Percentiles rank a stretch among this genome's conserved stretches.
These are phyloP conservation scores for Cladopsammia gracilis DNA, from an alignment of 64 coral and sea anemone genomes.

Conservation along the genomic window DNA sequence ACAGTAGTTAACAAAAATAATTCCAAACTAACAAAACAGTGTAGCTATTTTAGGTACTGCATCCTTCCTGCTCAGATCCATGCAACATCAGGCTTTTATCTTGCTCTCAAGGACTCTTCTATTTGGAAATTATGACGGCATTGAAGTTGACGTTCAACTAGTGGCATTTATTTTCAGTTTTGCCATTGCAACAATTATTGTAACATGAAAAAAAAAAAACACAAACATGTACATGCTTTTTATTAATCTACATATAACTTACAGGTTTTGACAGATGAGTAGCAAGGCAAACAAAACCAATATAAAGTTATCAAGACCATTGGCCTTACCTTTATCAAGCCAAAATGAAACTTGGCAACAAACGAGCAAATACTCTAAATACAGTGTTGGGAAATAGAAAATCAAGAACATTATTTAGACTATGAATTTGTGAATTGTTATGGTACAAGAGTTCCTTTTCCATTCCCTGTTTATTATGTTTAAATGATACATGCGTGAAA, in stretches of 20 bases:
- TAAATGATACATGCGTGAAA: too few relatives aligned
- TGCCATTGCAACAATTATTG: too few relatives aligned
- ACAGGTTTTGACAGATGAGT: background rate
- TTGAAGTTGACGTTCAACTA: too few relatives aligned
- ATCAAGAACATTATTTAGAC: constrained; percentile 91
- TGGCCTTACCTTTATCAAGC: constrained; percentile 62
- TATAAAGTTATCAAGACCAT: constrained; percentile 3
- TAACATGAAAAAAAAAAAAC: too few relatives aligned
- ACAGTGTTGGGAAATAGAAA: constrained; percentile 92
- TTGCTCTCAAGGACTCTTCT: too few relatives aligned
- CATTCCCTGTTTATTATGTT: background rate
- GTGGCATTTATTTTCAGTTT: too few relatives aligned
- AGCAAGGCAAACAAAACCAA: background rate
- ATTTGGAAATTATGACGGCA: too few relatives aligned
- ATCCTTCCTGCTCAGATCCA: too few relatives aligned
- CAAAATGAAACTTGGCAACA: constrained; percentile 91
- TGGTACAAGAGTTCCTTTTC: background rate
- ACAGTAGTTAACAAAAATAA: background rate
- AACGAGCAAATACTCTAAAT: constrained; percentile 83
- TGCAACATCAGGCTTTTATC: too few relatives aligned
- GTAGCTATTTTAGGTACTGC: too few relatives aligned
- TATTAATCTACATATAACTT: background rate
- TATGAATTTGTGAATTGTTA: constrained; percentile 43
- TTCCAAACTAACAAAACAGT: background rate
- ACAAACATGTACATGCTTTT: background rate